phyloP scores from a whole-genome alignment of 2,113 vertebrate genomes.

The Tylochromis polylepis region DNA sequence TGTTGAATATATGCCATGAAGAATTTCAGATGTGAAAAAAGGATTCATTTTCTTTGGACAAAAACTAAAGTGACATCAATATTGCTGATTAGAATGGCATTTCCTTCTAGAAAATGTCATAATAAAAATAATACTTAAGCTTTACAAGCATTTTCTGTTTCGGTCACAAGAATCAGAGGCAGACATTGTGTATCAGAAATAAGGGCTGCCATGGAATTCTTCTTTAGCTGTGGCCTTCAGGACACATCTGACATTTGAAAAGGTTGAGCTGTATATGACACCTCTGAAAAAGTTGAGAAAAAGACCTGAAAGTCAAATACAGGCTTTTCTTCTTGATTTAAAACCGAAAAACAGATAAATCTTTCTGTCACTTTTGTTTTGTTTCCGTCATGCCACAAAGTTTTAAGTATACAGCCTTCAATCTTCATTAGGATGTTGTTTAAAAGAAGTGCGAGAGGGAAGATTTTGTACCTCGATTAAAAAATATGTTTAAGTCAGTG shows the following conservation, averaged over 20 bases:
- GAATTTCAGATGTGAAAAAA: too few species aligned
- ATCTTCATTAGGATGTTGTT: background rate
- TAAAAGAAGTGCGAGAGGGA: background rate
- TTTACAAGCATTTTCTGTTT: background rate
- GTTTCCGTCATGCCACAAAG: background rate
- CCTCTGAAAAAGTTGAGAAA: conserved; percentile 17
- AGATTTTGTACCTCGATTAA: background rate
- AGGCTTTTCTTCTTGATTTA: background rate
- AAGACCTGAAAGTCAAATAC: conserved; percentile 25
- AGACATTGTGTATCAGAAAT: background rate
- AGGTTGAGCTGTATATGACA: conserved; percentile 40
- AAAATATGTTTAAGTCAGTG: background rate
- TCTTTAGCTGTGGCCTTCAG: conserved; percentile 34
- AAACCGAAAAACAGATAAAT: background rate
- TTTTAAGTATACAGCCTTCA: background rate
- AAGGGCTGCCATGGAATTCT: background rate
- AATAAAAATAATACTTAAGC: background rate
- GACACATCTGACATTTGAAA: conserved; percentile 49
- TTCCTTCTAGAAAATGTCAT: background rate
- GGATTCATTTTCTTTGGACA: background rate
- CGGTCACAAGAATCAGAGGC: background rate
- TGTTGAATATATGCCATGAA: too few species aligned
- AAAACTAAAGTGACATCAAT: background rate
- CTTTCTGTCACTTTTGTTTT: background rate
- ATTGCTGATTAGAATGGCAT: background rate